These are phyloP conservation scores for Plecturocebus donacophilus DNA, from an alignment of 2,113 vertebrate species.

Conservation along the genomic window DNA sequence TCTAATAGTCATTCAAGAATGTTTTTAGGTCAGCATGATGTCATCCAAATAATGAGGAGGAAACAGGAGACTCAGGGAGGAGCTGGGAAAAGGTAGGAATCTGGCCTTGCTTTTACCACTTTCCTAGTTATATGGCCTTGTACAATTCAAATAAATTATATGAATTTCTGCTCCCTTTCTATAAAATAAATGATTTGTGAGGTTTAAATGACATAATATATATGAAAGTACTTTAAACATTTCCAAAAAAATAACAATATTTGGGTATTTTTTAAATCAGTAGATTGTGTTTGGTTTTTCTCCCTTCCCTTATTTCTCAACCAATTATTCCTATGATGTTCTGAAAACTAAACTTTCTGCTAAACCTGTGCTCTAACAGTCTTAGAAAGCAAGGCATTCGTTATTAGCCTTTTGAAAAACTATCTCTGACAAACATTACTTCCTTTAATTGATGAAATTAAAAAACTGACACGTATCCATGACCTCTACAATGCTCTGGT, in stretches of 20 bases:
- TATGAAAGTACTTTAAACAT: conserved; percentile 30
- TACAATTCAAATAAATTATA: neutral
- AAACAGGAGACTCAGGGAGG: neutral
- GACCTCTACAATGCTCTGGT: conserved; percentile 67
- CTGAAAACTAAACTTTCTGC: conserved; percentile 39
- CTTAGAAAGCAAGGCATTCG: conserved; percentile 35
- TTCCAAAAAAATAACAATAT: conserved; percentile 45
- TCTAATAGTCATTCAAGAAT: neutral
- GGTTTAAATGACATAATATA: neutral
- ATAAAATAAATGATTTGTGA: conserved; percentile 34
- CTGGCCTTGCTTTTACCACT: neutral
- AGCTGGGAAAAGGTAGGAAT: neutral
- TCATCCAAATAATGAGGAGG: neutral
- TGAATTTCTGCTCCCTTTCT: conserved; percentile 4
- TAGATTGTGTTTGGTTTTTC: neutral
- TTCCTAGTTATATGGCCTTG: neutral
- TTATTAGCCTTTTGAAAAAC: neutral
- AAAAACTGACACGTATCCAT: conserved; percentile 9
- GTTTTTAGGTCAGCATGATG: neutral
- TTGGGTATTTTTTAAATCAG: neutral
- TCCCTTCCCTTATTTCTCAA: neutral
- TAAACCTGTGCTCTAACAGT: neutral
- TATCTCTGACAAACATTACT: neutral
- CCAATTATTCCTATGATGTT: conserved; percentile 35
- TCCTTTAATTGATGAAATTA: conserved; percentile 20